These are phyloP conservation scores for Enteromius unitaeniatus DNA, from an alignment of 2,797 vertebrate species.

Conservation along the genomic window DNA sequence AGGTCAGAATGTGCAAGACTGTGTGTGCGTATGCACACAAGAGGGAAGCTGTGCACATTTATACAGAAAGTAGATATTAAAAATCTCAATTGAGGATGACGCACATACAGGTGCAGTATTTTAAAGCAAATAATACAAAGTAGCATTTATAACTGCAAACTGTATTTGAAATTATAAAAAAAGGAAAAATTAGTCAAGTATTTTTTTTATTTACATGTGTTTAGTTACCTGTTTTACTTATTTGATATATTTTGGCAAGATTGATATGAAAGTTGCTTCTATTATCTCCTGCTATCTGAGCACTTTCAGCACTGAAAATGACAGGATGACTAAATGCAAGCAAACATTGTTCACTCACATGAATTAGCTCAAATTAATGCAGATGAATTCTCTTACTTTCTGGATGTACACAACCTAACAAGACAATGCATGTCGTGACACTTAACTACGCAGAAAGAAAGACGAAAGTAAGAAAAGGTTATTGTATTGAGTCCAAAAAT, in stretches of 20 bases:
- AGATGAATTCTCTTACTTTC: constrained; percentile 11
- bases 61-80: background rate
- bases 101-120: background rate
- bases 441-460: background rate
- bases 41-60: background rate
- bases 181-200: background rate
- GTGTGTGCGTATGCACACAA: background rate
- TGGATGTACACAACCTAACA: background rate
- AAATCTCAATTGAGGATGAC: background rate
- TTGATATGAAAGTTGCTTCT: background rate
- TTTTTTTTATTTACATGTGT: constrained; percentile 14
- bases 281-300: constrained; percentile 6
- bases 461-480: background rate
- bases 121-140: constrained; percentile 12
- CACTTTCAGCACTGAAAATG: constrained; percentile 13
- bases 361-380: constrained; percentile 9
- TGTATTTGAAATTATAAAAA: background rate
- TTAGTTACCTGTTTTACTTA: constrained; percentile 42
- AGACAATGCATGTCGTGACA: background rate
- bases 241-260: constrained; percentile 45
- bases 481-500: constrained; percentile 4
- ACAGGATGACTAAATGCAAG: constrained; percentile 31
- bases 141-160: background rate
- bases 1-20: constrained; percentile 49
- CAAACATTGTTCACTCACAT: constrained; percentile 31